These are phyloP conservation scores for Microctonus aethiopoides DNA, from an alignment of 2,888 invertebrate species.

Conservation along the genomic window DNA sequence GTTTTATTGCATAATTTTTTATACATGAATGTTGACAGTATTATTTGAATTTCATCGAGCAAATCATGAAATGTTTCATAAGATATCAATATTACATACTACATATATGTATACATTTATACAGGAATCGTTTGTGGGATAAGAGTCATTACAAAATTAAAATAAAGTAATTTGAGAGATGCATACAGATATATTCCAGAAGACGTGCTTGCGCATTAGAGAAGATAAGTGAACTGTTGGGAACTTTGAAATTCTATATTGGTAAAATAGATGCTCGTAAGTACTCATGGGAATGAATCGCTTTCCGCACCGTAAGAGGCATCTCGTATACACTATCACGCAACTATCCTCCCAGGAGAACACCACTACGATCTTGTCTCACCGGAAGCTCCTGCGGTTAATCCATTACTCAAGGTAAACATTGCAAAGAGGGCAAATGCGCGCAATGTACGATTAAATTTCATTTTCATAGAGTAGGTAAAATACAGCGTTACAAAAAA, in stretches of 20 bases:
- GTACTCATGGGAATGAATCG: constrained; percentile 34
- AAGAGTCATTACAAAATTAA: neutral
- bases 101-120: no score
- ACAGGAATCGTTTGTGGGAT: neutral
- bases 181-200: neutral
- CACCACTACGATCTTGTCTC: constrained; percentile 30
- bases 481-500: neutral
- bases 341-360: constrained; percentile 27
- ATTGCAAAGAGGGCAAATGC: constrained; percentile 46
- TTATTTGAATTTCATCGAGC: no score
- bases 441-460: constrained; percentile 55
- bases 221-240: neutral
- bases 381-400: constrained; percentile 46
- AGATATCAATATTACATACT: no score
- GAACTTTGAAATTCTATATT: constrained; percentile 30
- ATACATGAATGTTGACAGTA: no score
- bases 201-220: constrained; percentile 5
- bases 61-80: no score
- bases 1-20: no score
- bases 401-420: constrained; percentile 56
- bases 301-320: constrained; percentile 25
- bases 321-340: constrained; percentile 24
- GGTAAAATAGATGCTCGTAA: constrained; percentile 28
- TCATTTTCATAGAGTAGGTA: constrained; percentile 46
- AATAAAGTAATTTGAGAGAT: neutral